Evolutionary conservation across 2,113 vertebrate species (phyloP).

Genomic region (Menura novaehollandiae): DNA sequence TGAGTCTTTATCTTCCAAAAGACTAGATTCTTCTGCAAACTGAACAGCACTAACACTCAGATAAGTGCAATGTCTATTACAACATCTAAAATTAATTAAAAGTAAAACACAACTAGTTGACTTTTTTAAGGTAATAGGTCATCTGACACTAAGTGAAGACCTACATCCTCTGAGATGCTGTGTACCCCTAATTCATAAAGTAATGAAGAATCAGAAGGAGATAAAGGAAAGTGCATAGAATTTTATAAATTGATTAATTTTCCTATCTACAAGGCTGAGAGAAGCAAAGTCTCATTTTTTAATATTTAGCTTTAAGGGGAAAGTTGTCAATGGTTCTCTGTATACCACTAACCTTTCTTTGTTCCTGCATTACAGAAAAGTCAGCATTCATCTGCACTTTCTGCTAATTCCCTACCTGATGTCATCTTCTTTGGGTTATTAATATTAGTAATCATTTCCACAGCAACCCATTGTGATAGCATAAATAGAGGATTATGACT

Average conservation of each 20-base stretch:
- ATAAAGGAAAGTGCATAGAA: not conserved
- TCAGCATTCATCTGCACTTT: constrained; percentile 7
- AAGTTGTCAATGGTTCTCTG: not conserved
- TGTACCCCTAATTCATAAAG: not conserved
- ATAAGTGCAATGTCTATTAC: not conserved
- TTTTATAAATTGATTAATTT: not conserved
- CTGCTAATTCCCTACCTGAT: constrained; percentile 54
- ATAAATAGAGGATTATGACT: constrained; percentile 51
- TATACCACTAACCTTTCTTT: not conserved
- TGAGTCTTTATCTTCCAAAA: not conserved
- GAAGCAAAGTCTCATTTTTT: not conserved
- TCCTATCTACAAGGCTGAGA: not conserved
- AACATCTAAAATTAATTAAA: not conserved
- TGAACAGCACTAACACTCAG: not conserved
- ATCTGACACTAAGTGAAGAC: not conserved
- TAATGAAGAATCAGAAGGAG: not conserved
- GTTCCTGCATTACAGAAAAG: not conserved
- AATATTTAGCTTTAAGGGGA: not conserved
- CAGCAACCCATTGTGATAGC: constrained; percentile 47
- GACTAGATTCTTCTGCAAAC: not conserved
- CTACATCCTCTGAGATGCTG: not conserved
- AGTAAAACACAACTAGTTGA: not conserved
- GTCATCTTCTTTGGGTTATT: constrained; percentile 39
- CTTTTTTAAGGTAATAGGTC: not conserved
- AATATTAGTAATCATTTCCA: constrained; percentile 54